Evolutionary conservation across 2,113 vertebrate species (phyloP).

Genomic region (Spea multiplicata): DNA sequence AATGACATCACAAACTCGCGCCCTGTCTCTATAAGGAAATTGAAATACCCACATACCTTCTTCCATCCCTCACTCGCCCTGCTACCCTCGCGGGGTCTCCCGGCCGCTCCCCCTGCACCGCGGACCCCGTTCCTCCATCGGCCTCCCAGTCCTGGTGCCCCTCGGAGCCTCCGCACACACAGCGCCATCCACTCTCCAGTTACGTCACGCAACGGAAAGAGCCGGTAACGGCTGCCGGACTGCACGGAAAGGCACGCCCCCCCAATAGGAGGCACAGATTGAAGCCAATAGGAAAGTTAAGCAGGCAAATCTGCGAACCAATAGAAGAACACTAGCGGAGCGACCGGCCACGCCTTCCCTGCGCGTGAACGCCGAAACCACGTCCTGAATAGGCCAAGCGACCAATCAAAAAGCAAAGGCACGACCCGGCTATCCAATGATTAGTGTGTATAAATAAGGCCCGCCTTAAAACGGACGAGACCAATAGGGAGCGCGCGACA

Average conservation of each 20-base stretch:
- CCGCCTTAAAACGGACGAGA: not conserved
- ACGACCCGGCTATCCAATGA: not conserved
- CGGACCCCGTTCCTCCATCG: slow-evolving; percentile 30
- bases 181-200: slow-evolving; percentile 24
- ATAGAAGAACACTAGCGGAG: not conserved
- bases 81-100: slow-evolving; percentile 7
- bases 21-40: not conserved
- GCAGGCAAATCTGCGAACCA: not conserved
- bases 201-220: not conserved
- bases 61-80: slow-evolving; percentile 15
- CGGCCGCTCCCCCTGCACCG: slow-evolving; percentile 11
- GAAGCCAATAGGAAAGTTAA: slow-evolving; percentile 5
- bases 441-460: too few species aligned
- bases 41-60: not conserved
- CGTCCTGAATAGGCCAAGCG: too few species aligned
- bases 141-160: not conserved
- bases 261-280: not conserved
- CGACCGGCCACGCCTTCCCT: not conserved
- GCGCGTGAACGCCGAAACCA: not conserved
- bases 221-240: not conserved
- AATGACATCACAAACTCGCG: not conserved
- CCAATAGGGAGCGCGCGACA: not conserved
- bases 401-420: slow-evolving; percentile 10
- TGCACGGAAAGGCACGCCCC: not conserved
- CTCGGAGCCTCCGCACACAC: slow-evolving; percentile 37